Evolutionary conservation across 2,113 vertebrate species (phyloP), one percentile per base, ranked within the genome.

Genomic region (Cepphus grylle): DNA sequence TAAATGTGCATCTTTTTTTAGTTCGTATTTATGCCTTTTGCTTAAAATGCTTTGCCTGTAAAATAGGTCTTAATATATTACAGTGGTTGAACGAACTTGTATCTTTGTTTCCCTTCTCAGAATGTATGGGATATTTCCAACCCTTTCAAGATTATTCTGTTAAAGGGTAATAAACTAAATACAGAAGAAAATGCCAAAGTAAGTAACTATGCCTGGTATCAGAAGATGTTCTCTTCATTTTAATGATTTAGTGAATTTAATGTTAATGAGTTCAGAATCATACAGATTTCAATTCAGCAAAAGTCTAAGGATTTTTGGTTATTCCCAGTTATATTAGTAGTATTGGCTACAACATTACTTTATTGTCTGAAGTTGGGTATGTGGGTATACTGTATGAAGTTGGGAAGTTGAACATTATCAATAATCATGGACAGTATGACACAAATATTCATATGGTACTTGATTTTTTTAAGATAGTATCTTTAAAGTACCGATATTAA

Each of bases 151-250:
- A 98, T 99, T 96, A 94, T 98, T 58, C 98, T 99, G 16, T 96
- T 99, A 81, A 99, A 99, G 81, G 99, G 99, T 91, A 99, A 98
- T 98, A 99, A 99, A 94, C 98, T 99, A 96, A 99, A 99, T 40
- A 99, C 99, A 42, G 99, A 99, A 97, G 99, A 99, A 97, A 98
- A 98, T 45, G 98, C 99, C 91, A 99, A 99, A 99, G 99, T 99
- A 97, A 98, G 97, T 97, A 97, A 86, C 29, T 29, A 2, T 77
- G 21, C 18, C 27, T 77, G 59, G 20, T 36, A 58, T 81, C 53
- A 67, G 40, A 85, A 89, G 40, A 47, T 1, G 6, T 76, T 52
- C 15, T 95, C 13, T 56, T 90, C 4, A 29, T 61, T 72, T 78
- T 55, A 87, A 66, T 45, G 10, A 11, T 56, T 81, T 45, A 45